A percentile compares a stretch with the other conserved stretches of the same genome.
These are phyloP conservation scores for Chymomyza caudatula DNA, from an alignment of 2,888 invertebrate genomes.

Conservation along the genomic window DNA sequence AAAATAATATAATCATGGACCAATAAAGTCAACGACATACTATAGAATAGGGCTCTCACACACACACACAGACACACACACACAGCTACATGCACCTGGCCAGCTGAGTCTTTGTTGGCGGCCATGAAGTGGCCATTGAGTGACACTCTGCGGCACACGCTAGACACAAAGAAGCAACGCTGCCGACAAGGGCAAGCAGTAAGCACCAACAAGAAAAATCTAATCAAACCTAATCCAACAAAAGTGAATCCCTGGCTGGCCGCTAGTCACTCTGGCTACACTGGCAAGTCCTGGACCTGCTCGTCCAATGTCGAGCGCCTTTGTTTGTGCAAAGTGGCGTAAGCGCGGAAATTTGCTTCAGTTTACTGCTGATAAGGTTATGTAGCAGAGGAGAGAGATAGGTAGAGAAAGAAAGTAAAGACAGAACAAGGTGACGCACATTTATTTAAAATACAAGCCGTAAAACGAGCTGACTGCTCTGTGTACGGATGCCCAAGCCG, in stretches of 20 bases:
- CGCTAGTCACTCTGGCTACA: not conserved
- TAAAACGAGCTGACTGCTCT: slow-evolving; percentile 57
- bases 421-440: slow-evolving; percentile 32
- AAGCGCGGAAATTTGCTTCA: slow-evolving; percentile 64
- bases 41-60: too few species aligned
- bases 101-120: slow-evolving; percentile 24
- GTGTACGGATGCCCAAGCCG: not conserved
- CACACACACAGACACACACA: not conserved
- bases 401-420: not conserved
- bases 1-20: slow-evolving; percentile 59
- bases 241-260: slow-evolving; percentile 58
- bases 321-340: slow-evolving; percentile 66
- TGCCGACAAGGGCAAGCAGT: slow-evolving; percentile 20
- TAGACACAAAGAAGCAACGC: slow-evolving; percentile 21
- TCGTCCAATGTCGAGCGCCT: slow-evolving; percentile 56
- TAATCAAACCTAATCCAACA: slow-evolving; percentile 75
- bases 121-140: slow-evolving; percentile 36
- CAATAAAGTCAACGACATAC: slow-evolving; percentile 49
- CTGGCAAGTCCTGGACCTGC: not conserved
- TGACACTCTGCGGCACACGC: slow-evolving; percentile 58
- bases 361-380: slow-evolving; percentile 2
- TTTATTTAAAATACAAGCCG: slow-evolving; percentile 73
- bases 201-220: slow-evolving; percentile 60
- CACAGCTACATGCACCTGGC: slow-evolving; percentile 8
- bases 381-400: not conserved